Evolutionary conservation across 2,888 invertebrate genomes (phyloP).

Genomic region (Ditula angustiorana): DNA sequence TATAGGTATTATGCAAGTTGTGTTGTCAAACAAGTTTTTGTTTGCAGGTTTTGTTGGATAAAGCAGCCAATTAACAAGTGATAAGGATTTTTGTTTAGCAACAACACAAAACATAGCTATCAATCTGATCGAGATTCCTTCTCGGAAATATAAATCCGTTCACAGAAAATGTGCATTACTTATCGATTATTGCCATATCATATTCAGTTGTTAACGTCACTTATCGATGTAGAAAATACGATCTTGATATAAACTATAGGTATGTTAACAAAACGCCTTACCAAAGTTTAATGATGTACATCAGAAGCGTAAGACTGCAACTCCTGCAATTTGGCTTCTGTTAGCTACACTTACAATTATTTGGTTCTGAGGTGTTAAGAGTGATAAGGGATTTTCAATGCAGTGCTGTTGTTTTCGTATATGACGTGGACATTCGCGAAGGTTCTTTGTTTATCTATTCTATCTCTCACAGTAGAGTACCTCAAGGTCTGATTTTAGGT

Average conservation of each 20-base stretch:
- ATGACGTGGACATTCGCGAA: background rate
- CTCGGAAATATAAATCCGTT: background rate
- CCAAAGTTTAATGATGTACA: background rate
- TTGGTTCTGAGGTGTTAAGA: background rate
- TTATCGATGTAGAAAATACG: background rate
- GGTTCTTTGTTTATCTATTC: background rate
- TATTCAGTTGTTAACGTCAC: background rate
- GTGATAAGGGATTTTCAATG: background rate
- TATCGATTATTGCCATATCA: conserved; percentile 1
- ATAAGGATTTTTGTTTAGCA: background rate
- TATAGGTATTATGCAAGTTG: too few relatives aligned
- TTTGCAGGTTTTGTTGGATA: too few relatives aligned
- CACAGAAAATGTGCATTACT: too few relatives aligned
- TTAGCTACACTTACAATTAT: background rate
- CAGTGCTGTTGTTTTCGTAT: background rate
- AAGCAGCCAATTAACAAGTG: background rate
- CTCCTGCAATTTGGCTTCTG: background rate
- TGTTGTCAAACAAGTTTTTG: too few relatives aligned
- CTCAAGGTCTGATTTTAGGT: background rate
- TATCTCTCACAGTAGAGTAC: background rate
- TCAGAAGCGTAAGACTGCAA: background rate
- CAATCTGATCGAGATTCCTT: background rate
- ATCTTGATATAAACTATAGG: conserved; percentile 17
- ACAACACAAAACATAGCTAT: background rate
- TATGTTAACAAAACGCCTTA: background rate